Base-by-base conservation (phyloP, 2,888 invertebrate genomes). In the Platycheirus albimanus region DNA sequence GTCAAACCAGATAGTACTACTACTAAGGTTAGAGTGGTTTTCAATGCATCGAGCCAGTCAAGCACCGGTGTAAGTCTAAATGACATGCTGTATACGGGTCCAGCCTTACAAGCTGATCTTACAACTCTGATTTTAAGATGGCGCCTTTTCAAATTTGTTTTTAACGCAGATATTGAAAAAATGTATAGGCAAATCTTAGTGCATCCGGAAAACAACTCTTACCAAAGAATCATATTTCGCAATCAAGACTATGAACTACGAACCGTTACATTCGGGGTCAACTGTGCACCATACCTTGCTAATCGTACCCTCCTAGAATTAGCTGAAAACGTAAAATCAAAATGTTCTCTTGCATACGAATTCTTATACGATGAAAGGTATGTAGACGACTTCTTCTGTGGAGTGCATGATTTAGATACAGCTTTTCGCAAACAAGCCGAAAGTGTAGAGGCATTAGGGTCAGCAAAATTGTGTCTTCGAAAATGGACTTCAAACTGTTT, bases 101-200 rank as follows among this genome's bases (percentile, higher is more conserved):
- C 83, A 4, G 28, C 49, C 0, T 69, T 85, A n/a, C 84, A 85
- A 70, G 28, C 17, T 0, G 79, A 84, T 15, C 24, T 85, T 6
- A 72, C 54, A 43, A 33, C 47, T 13, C 5, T 84, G 0, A 13
- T 80, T 0, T n/a, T 83, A 2, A 36, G 13, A 10, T 85, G 69
- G 71, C 52, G 72, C 6, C 11, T 69, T n/a, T 79, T 61, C 17
- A 33, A 69, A 30, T 83, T 58, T 11, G 85, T 74, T 0, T 84
- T 84, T 30, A 79, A 78, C n/a, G 76, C 72, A 3, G 81, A 86
- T 19, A 64, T 85, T 1, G 13, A 76, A 24, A 84, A n/a, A n/a
- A n/a, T n/a, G n/a, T n/a, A n/a, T n/a, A n/a, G n/a, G n/a, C n/a
- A n/a, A n/a, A n/a, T n/a, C 84, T n/a, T 83, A 85, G 84, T 85